phyloP scores from a whole-genome alignment of 2,888 invertebrate genomes.

The Miltochrista miniata region DNA sequence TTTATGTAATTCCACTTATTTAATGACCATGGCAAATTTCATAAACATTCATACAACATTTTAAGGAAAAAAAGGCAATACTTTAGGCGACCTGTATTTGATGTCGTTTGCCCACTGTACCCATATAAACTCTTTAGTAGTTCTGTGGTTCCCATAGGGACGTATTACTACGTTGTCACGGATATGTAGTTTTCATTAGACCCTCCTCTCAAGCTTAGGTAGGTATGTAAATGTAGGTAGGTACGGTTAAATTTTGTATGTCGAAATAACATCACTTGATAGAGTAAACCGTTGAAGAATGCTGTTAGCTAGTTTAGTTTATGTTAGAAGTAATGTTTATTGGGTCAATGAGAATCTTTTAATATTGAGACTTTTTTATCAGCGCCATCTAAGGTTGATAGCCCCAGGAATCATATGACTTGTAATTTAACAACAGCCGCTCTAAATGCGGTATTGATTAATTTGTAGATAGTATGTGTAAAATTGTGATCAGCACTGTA shows the following conservation, averaged over 20 bases:
- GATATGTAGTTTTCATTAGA: constrained; percentile 16
- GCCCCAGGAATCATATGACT: too few relatives aligned
- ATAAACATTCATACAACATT: too few relatives aligned
- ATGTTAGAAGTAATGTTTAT: not conserved
- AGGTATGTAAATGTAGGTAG: not conserved
- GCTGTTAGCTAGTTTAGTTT: not conserved
- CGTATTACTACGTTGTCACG: constrained; percentile 6
- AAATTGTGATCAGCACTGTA: not conserved
- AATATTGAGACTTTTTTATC: not conserved
- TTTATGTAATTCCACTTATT: too few relatives aligned
- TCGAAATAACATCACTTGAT: not conserved
- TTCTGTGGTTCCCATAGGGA: constrained; percentile 1
- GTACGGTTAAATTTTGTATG: not conserved
- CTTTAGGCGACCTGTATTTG: too few relatives aligned
- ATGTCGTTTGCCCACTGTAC: too few relatives aligned
- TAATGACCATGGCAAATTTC: too few relatives aligned
- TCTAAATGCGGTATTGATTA: too few relatives aligned
- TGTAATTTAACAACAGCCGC: too few relatives aligned
- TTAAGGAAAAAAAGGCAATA: too few relatives aligned
- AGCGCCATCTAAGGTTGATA: too few relatives aligned
- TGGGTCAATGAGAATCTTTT: not conserved
- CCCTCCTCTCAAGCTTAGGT: not conserved
- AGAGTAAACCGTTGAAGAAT: not conserved
- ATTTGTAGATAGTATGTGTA: too few relatives aligned
- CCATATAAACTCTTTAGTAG: constrained; percentile 17